Base-by-base conservation (phyloP, 92 coral and sea anemone species). In the Umimayanthus kanabou region DNA sequence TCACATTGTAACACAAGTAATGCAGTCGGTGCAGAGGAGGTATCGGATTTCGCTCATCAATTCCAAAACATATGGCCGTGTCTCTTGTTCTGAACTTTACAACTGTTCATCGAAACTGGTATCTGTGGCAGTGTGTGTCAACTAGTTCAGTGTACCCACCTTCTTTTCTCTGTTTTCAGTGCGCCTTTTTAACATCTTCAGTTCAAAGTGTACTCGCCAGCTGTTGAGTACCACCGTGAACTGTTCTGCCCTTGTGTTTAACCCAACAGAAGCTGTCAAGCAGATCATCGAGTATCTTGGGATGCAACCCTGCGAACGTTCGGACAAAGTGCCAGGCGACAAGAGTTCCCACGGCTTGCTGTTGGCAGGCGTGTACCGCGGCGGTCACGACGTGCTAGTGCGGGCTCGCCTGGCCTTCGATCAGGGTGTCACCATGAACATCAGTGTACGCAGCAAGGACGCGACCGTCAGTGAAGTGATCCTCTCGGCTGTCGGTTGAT, bases 241-340 rank as follows among this genome's bases (percentile, higher is more conserved):
- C 53, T 39, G 53, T 75, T 61, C 69, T 61, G 26, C 6, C 69
- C 25, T 61, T 61, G 66, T 57, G 55, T 33, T 74, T 78, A 73
- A 16, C 50, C 77, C 84, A 49, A 80, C 95, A 97, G 99, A 97
- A 82, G 99, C 99, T 23, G 99, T 97, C 89, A 95, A 95, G 80
- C 99, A 97, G 84, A 97, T 97, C 79, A 94, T 95, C 90, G 97
- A 97, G 88, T 94, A 95, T 89, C 95, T 97, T 53, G 99, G 99
- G 75, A 97, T 97, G 99, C 99, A 97, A 88, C 98, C 99, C 13
- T 95, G 99, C 65, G 99, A 97, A 74, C 94, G 99, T 53, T 91
- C 97, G 70, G 99, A 97, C 91, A 92, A 93, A 88, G 99, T 97
- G 4, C 93, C 96, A 83, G 91, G 96, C 80, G 99, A 96, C 43